Base-by-base conservation (phyloP, 2,113 vertebrate genomes). In the Turnix velox region DNA sequence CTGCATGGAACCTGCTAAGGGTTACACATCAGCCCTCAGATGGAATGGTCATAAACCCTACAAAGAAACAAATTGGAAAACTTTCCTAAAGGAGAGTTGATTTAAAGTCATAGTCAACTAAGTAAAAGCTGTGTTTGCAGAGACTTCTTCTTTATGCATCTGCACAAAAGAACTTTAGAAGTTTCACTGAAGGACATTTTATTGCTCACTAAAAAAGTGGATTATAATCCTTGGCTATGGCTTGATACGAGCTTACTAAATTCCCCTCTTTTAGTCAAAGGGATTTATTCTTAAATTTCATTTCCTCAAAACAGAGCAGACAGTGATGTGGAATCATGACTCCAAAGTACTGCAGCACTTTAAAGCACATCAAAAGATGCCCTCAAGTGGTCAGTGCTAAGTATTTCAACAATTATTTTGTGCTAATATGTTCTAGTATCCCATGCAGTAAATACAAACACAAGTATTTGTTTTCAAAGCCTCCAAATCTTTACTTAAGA, bases 361-460 rank as follows among this genome's bases (percentile, higher is more conserved):
- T 51, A 86, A 90, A 86, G 20, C 39, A 45, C 77, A 90, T 88
- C 74, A 91, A 58, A 90, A 96, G 49, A 92, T 87, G 92, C 96
- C 96, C 84, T 87, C 96, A 92, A 87, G 94, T 84, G 95, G 88
- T 43, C 79, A 93, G 19, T 65, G 33, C 23, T 43, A 86, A 85
- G 73, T 45, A 86, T 66, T 94, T 93, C 92, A 88, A 67, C 22
- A 37, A 28, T n/a, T 52, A n/a, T 13, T 62, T 75, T 68, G 25
- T 42, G 35, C 28, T 59, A 31, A 3, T 18, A 37, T 8, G 8
- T 58, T 77, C 65, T 20, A 39, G 22, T 18, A 77, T 18, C 6
- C 28, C 19, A 20, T 2, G 58, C 5, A 69, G 10, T 59, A 68
- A 82, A 82, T 9, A 74, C 18, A 18, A 82, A 92, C 84, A 46